Evolutionary conservation across 1,140 invertebrate genomes (phyloP).

Genomic region (Drosophila nannoptera): DNA sequence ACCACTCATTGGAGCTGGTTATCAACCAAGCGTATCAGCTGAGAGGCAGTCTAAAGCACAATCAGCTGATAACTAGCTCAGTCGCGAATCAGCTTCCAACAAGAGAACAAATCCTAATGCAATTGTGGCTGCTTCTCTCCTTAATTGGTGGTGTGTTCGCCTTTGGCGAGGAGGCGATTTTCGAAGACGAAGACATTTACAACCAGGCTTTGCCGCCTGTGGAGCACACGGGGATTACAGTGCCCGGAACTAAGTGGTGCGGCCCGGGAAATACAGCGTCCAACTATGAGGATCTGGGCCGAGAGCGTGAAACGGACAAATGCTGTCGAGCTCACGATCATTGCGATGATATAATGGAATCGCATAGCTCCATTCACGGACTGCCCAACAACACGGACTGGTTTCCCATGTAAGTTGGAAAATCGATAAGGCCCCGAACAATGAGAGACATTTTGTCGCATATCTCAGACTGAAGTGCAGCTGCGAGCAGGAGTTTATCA

Average conservation of each 20-base stretch:
- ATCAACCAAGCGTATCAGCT: slow-evolving; percentile 26
- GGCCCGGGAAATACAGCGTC: slow-evolving; percentile 87
- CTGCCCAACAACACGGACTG: slow-evolving; percentile 82
- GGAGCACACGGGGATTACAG: slow-evolving; percentile 61
- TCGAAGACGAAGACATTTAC: slow-evolving; percentile 77
- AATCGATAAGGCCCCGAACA: slow-evolving; percentile 49
- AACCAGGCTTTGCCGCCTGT: slow-evolving; percentile 69
- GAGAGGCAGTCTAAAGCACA: background rate
- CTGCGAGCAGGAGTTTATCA: slow-evolving; percentile 85
- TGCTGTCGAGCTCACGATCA: slow-evolving; percentile 90
- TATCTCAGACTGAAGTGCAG: slow-evolving; percentile 81
- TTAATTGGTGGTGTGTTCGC: slow-evolving; percentile 9
- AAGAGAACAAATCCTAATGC: slow-evolving; percentile 34
- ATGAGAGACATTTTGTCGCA: background rate
- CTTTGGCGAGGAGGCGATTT: slow-evolving; percentile 71
- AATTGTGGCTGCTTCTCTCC: slow-evolving; percentile 1
- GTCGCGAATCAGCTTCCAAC: slow-evolving; percentile 17
- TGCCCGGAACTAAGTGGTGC: slow-evolving; percentile 84
- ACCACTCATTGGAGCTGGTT: too few species aligned
- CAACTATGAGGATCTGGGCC: slow-evolving; percentile 85
- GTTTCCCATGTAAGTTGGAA: slow-evolving; percentile 79
- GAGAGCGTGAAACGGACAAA: slow-evolving; percentile 83
- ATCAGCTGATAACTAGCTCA: slow-evolving; percentile 22
- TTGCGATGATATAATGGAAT: slow-evolving; percentile 84
- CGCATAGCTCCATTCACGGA: slow-evolving; percentile 81